Base-by-base conservation (phyloP, 1,140 invertebrate genomes). In the Drosophila lowei region DNA sequence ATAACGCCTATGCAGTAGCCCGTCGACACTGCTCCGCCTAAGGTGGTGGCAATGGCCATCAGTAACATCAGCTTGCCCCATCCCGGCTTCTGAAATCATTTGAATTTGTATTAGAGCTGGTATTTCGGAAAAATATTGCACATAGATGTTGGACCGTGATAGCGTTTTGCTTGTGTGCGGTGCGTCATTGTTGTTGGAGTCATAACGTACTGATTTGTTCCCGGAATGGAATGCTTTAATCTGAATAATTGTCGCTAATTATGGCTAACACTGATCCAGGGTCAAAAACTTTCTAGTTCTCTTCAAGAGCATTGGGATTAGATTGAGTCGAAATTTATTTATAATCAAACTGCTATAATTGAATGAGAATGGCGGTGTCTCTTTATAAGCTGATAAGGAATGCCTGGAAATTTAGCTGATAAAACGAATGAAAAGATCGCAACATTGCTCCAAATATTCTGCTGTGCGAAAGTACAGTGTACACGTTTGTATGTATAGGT, bases 1-100 rank as follows among this genome's bases (percentile, higher is more conserved):
- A 98, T 93, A 50, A 97, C 97, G 46, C 97, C 97, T 65, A 97
- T 97, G 80, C 97, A 97, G 90, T 96, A 98, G 47, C 97, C 97
- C 55, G 97, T 95, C 56, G 97, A 96, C 52, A 98, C 92, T 7
- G 97, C 96, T 11, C 95, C 95, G 34, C 97, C 97, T 15, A 98
- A 73, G 13, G 96, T 96, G 34, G 95, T 95, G 6, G 90, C 90
- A 58, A 89, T 73, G 15, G 88, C 70, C 16, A 91, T 76, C 42
- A 90, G 21, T 21, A 84, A 38, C 13, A 91, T 44, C 3, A 91
- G 70, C 13, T 75, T 78, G 9, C 70, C 68, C 90, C 90, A 91
- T 89, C 64, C 30, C 7, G 58, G 60, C 66, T 77, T 78, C 89
- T 90, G 64, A 8, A 54, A 59, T 4, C 15, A 16, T 42, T 53